Conservation (phyloP, 2,888 invertebrate species). For the Lobophora halterata region DNA sequence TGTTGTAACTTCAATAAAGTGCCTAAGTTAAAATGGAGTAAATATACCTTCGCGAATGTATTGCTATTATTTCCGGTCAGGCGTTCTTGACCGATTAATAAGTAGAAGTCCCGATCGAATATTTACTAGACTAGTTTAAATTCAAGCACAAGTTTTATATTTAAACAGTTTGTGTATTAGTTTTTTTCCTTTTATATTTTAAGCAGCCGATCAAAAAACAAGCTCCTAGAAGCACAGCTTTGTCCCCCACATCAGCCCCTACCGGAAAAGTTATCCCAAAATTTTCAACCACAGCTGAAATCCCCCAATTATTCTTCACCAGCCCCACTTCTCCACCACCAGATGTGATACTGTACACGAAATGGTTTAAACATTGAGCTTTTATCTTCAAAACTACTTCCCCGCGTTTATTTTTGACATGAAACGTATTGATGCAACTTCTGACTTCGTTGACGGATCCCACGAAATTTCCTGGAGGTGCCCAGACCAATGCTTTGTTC, state of each 20-base stretch:
- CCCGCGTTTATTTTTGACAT: conserved; percentile 39
- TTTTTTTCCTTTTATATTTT: conserved; percentile 38
- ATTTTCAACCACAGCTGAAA: conserved; percentile 25
- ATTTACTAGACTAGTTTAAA: no score
- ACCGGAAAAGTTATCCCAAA: conserved; percentile 47
- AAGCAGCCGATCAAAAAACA: conserved; percentile 49
- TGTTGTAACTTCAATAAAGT: no score
- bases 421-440: conserved; percentile 33
- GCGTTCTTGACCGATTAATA: no score
- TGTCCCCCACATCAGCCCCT: conserved; percentile 41
- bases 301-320: conserved; percentile 35
- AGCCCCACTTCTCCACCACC: conserved; percentile 40
- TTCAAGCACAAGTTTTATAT: no score
- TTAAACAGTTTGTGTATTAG: no score
- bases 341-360: conserved; percentile 35
- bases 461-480: conserved; percentile 52
- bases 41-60: no score
- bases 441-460: conserved; percentile 43
- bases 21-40: no score
- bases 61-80: no score
- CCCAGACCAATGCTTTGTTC: conserved; percentile 45
- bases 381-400: conserved; percentile 39
- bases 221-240: conserved; percentile 50
- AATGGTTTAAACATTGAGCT: conserved; percentile 23
- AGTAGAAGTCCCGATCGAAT: no score